A percentile compares a stretch with the other conserved stretches of the same genome.
These are phyloP conservation scores for Chironomus striatipennis DNA, from an alignment of 1,140 invertebrate species.

Conservation along the genomic window DNA sequence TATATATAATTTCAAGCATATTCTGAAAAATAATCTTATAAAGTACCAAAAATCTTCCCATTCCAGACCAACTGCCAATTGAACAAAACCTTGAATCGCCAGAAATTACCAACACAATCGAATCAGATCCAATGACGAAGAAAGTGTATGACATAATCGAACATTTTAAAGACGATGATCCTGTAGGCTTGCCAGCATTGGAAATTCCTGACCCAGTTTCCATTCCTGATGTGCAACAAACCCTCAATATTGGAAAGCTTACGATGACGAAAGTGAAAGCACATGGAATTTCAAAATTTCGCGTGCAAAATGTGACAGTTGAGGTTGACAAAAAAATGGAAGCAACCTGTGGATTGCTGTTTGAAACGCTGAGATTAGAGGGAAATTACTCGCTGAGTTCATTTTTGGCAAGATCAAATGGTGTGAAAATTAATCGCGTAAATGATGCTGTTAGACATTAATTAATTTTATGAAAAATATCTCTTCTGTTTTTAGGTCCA, in stretches of 20 bases:
- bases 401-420: conserved; percentile 54
- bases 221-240: conserved; percentile 67
- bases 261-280: conserved; percentile 61
- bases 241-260: conserved; percentile 58
- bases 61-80: too few relatives aligned
- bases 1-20: too few relatives aligned
- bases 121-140: conserved; percentile 51
- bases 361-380: conserved; percentile 56
- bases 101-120: too few relatives aligned
- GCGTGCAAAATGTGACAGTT: conserved; percentile 54
- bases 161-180: conserved; percentile 72
- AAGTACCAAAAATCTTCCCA: too few relatives aligned
- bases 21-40: too few relatives aligned
- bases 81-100: too few relatives aligned
- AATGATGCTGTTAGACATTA: neutral
- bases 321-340: conserved; percentile 55
- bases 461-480: neutral
- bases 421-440: neutral
- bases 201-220: conserved; percentile 68
- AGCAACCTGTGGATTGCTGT: conserved; percentile 49
- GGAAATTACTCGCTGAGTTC: conserved; percentile 69
- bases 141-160: conserved; percentile 63
- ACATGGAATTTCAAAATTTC: conserved; percentile 67
- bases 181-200: conserved; percentile 63
- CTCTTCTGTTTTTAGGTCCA: conserved; percentile 53